Conservation (phyloP, 2,888 invertebrate species). For the Eupithecia inturbata region DNA sequence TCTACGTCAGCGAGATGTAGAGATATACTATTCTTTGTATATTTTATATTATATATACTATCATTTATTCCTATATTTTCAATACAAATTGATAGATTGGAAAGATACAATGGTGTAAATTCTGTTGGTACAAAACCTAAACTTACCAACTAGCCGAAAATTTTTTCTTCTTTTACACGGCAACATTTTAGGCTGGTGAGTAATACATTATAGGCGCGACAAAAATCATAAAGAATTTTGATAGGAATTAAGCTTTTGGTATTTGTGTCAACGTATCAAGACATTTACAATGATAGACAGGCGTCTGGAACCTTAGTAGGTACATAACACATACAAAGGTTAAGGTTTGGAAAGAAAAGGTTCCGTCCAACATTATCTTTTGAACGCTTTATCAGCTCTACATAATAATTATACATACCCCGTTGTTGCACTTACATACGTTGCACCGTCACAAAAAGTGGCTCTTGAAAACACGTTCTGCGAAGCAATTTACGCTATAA, state of each 20-base stretch:
- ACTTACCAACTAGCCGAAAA: too few species aligned
- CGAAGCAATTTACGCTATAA: slow-evolving; percentile 13
- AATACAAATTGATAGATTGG: background rate
- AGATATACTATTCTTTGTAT: background rate
- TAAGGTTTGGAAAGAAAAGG: background rate
- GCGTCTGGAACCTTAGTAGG: too few species aligned
- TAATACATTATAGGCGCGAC: too few species aligned
- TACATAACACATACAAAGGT: too few species aligned
- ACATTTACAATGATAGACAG: too few species aligned
- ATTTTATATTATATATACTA: too few species aligned
- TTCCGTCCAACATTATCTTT: background rate
- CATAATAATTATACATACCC: background rate
- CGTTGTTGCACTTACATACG: background rate
- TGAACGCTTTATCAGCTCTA: background rate
- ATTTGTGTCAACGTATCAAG: too few species aligned
- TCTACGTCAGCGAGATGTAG: background rate
- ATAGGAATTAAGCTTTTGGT: too few species aligned
- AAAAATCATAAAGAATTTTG: too few species aligned
- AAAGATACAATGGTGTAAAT: background rate
- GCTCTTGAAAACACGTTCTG: slow-evolving; percentile 18
- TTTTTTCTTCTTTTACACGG: too few species aligned
- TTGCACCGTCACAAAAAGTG: slow-evolving; percentile 19
- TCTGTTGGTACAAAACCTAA: background rate
- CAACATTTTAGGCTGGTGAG: too few species aligned
- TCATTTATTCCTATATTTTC: too few species aligned